Conservation (phyloP, 2,888 invertebrate species). For the Venusia cambrica region DNA sequence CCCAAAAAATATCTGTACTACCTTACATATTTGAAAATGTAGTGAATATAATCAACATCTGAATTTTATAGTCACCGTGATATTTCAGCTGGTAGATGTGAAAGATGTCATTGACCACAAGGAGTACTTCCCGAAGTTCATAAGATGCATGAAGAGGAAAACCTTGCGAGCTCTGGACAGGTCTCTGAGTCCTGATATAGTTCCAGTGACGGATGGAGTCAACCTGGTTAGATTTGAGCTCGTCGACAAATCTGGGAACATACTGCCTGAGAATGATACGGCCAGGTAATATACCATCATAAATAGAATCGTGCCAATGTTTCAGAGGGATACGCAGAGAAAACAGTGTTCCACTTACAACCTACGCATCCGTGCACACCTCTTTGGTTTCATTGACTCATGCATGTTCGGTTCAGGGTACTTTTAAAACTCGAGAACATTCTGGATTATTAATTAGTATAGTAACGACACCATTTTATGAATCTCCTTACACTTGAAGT, state of each 20-base stretch:
- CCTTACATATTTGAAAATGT: too few species aligned
- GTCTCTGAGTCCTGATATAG: constrained; percentile 80
- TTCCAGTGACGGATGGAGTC: constrained; percentile 83
- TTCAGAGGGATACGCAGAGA: too few species aligned
- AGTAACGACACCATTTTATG: too few species aligned
- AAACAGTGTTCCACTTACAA: too few species aligned
- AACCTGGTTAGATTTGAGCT: constrained; percentile 81
- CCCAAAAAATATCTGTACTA: too few species aligned
- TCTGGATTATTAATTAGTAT: too few species aligned
- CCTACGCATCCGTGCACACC: too few species aligned
- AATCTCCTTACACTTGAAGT: too few species aligned
- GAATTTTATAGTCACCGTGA: constrained; percentile 1
- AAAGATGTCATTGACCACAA: constrained; percentile 70
- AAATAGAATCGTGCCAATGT: neutral
- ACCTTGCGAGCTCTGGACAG: constrained; percentile 82
- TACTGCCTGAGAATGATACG: constrained; percentile 62
- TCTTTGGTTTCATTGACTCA: too few species aligned
- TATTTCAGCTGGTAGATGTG: constrained; percentile 58
- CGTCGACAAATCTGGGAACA: constrained; percentile 63
- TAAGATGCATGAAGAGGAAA: constrained; percentile 76
- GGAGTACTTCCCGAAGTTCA: constrained; percentile 71
- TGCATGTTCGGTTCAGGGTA: too few species aligned
- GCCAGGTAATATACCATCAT: constrained; percentile 43
- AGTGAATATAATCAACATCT: too few species aligned
- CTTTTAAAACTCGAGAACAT: too few species aligned